Evolutionary conservation across 2,888 invertebrate genomes (phyloP).

Genomic region (Latheticus oryzae): DNA sequence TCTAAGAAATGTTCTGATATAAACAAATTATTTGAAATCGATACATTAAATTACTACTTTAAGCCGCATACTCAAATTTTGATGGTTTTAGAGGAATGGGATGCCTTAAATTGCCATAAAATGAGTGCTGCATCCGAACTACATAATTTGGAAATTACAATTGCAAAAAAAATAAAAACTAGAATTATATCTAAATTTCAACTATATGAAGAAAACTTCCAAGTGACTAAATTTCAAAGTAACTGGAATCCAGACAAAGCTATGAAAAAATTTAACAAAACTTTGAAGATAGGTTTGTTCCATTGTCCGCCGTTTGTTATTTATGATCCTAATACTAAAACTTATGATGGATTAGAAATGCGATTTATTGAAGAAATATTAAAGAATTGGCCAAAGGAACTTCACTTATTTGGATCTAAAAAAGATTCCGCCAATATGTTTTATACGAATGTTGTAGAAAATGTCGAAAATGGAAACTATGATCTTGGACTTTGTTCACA

Average conservation of each 20-base stretch:
- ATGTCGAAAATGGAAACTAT: conserved; percentile 39
- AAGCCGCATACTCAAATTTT: no score
- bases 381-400: conserved; percentile 44
- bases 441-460: conserved; percentile 38
- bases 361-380: conserved; percentile 46
- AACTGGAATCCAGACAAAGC: not conserved
- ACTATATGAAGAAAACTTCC: no score
- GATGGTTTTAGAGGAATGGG: no score
- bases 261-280: not conserved
- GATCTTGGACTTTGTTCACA: conserved; percentile 53
- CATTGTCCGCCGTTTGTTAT: conserved; percentile 17
- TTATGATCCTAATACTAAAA: not conserved
- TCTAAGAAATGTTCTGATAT: no score
- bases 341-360: conserved; percentile 6
- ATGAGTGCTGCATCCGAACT: no score
- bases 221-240: no score
- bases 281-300: conserved; percentile 3
- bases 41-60: no score
- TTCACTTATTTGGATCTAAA: conserved; percentile 30
- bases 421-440: conserved; percentile 28
- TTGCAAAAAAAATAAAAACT: no score
- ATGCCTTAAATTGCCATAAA: no score
- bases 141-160: no score
- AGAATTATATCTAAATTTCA: no score
- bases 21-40: no score